Evolutionary conservation across 2,113 vertebrate genomes (phyloP).

Genomic region (Myrmecobius fasciatus): DNA sequence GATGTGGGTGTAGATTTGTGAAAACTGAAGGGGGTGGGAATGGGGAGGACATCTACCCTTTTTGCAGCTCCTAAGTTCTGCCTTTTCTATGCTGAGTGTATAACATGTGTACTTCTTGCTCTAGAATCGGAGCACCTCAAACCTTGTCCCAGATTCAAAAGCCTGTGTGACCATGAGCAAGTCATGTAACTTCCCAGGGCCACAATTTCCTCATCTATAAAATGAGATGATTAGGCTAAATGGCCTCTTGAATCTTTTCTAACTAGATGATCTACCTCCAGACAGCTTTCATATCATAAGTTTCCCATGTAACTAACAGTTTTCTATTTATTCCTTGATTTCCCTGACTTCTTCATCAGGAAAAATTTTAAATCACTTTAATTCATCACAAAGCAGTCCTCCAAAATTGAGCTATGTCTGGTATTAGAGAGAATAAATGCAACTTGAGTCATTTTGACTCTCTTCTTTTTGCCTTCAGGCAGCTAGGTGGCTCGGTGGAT

Average conservation of each 20-base stretch:
- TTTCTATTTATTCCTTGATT: not conserved
- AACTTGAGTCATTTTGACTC: not conserved
- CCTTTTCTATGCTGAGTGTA: not conserved
- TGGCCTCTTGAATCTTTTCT: not conserved
- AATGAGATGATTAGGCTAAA: not conserved
- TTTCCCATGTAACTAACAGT: not conserved
- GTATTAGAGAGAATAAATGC: not conserved
- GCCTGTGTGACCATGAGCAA: not conserved
- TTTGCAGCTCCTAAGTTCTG: not conserved
- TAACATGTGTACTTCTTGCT: not conserved
- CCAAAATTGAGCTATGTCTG: not conserved
- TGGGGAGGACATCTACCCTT: not conserved
- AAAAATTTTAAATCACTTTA: not conserved
- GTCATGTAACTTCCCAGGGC: not conserved
- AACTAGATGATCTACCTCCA: not conserved
- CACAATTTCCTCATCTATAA: not conserved
- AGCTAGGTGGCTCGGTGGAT: not conserved
- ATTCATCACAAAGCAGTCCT: not conserved
- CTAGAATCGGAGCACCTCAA: not conserved
- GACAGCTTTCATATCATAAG: not conserved
- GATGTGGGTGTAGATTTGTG: not conserved
- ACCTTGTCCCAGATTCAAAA: not conserved
- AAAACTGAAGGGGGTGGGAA: not conserved
- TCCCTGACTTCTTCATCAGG: not conserved
- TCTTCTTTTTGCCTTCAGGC: not conserved